Base-by-base conservation (phyloP, 2,888 invertebrate genomes). In the Ethmia dodecea region DNA sequence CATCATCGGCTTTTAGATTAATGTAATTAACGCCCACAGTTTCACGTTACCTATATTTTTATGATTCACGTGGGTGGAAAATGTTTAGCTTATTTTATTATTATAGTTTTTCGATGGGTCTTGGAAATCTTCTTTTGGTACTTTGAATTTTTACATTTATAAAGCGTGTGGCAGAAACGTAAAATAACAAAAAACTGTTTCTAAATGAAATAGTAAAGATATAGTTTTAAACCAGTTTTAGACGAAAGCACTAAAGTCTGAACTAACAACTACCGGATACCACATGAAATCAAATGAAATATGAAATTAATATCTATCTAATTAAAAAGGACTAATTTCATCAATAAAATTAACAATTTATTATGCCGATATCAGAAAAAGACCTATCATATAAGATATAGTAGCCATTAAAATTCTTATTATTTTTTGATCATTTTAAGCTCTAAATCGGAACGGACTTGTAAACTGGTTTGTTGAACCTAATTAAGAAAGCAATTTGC, bases 401-500 rank as follows among this genome's bases (percentile, higher is more conserved):
- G 37, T 28, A 31, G 35, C 37, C 36, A 47, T 49, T 48, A 55
- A 55, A 54, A 52, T 49, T 55, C 45, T 35, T 42, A 45, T 45
- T 42, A 49, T 30, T 27, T 36, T 36, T 32, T 33, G 3, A 49
- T 40, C 46, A 45, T 50, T 50, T 55, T 53, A 55, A 54, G 57
- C 51, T 45, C 55, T 41, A 56, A 63, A 62, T 64, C 56, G 52
- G 52, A 60, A 54, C 57, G 45, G 51, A 51, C 47, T 40, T 35
- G 48, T 32, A 38, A 55, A 67, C 74, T 61, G 69, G 76, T 72
- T 65, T 47, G 37, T 50, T 46, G 56, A 55, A 56, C 55, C 67
- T 83, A 80, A 83, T 81, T 80, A 83, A 78, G 71, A 76, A 80
- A 72, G 73, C 75, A 74, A 79, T 80, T 78, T 71, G 77, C 78